Conservation (phyloP, 2,888 invertebrate species). For the Stenichneumon culpator region DNA sequence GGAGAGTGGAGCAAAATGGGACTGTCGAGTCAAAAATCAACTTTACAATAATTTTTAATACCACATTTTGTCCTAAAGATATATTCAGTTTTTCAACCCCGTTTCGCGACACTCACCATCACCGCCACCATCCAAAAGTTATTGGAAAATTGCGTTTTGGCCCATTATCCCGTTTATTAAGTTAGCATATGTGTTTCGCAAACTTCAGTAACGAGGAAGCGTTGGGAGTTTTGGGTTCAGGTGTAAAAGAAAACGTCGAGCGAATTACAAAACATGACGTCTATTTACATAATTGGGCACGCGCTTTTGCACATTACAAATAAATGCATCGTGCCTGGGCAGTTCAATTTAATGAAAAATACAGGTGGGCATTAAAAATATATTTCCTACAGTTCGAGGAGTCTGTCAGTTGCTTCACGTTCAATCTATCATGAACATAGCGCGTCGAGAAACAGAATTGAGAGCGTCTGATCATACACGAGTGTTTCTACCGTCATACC, state of each 20-base stretch:
- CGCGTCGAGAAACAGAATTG: slow-evolving; percentile 6
- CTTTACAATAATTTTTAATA: too few species aligned
- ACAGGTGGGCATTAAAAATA: slow-evolving; percentile 70
- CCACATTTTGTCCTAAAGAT: too few species aligned
- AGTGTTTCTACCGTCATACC: slow-evolving; percentile 7
- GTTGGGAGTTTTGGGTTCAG: background rate
- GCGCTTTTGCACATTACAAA: slow-evolving; percentile 54
- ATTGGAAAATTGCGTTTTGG: too few species aligned
- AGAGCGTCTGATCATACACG: slow-evolving; percentile 6
- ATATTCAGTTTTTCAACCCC: too few species aligned
- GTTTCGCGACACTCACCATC: too few species aligned
- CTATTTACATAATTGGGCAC: slow-evolving; percentile 73
- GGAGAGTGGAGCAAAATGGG: too few species aligned
- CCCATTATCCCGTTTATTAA: too few species aligned
- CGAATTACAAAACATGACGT: slow-evolving; percentile 72
- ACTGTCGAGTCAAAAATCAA: too few species aligned
- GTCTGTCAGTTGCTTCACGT: slow-evolving; percentile 8
- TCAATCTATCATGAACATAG: slow-evolving; percentile 12
- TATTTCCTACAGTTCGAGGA: slow-evolving; percentile 34
- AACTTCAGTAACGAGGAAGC: background rate
- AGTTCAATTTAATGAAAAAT: slow-evolving; percentile 61
- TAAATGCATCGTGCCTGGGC: slow-evolving; percentile 49
- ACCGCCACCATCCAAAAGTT: too few species aligned
- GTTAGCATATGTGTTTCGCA: too few species aligned
- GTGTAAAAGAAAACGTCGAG: background rate